phyloP scores from a whole-genome alignment of 2,797 vertebrate genomes.

The Smutsia gigantea region DNA sequence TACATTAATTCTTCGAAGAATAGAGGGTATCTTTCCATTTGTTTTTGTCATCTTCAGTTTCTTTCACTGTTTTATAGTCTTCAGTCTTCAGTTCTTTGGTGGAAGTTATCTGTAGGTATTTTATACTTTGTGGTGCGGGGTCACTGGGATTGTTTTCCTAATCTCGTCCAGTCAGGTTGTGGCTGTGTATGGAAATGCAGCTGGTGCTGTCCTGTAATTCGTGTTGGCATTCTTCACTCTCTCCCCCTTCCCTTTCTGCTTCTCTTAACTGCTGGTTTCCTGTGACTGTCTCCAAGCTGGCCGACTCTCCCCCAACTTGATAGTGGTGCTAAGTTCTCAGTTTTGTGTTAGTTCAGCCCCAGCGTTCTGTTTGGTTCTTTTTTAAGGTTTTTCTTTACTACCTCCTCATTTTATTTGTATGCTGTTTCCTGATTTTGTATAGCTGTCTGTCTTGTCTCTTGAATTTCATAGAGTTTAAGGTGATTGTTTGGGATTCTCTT shows the following conservation, averaged over 20 bases:
- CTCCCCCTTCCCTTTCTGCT: neutral
- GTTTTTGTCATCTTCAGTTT: neutral
- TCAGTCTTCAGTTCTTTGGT: neutral
- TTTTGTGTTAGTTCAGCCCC: neutral
- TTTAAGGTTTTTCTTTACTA: neutral
- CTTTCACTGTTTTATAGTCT: neutral
- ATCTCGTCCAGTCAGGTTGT: neutral
- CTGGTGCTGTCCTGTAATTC: neutral
- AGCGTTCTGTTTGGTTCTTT: neutral
- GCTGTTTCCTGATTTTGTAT: neutral
- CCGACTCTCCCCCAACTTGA: neutral
- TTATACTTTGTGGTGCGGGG: neutral
- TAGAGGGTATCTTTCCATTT: neutral
- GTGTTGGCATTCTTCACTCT: neutral
- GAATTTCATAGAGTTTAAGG: neutral
- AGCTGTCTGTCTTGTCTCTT: neutral
- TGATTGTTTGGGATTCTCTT: neutral
- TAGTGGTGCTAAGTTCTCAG: neutral
- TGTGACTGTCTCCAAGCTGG: neutral
- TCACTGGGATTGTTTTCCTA: neutral
- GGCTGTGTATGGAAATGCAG: neutral
- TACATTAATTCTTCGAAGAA: neutral
- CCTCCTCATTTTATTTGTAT: neutral
- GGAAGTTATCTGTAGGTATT: neutral
- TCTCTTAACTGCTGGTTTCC: neutral